Percentiles rank a stretch among this genome's conserved stretches.
Conservation (phyloP, 30 jellyfish, hydroid and myxozoan species). For the Rhopilema esculentum region DNA sequence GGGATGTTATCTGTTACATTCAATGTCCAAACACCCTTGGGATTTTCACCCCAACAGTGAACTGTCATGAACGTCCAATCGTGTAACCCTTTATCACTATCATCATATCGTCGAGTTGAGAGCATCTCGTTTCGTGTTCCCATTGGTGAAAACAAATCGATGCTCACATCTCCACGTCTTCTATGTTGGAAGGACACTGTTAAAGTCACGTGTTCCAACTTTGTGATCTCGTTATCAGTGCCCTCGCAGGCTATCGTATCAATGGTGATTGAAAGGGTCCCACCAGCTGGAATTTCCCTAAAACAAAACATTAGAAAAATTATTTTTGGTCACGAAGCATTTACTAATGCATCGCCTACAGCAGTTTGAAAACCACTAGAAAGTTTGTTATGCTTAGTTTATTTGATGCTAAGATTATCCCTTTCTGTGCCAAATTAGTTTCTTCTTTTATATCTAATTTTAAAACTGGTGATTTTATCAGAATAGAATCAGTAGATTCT, state of each 20-base stretch:
- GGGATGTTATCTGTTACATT: conserved; percentile 96
- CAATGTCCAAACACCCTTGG: conserved; percentile 99
- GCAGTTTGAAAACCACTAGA: no score
- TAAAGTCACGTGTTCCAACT: conserved; percentile 94
- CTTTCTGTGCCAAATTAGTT: no score
- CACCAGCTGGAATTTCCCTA: conserved; percentile 99
- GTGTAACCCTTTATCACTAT: conserved; percentile 97
- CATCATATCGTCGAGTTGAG: conserved; percentile 98
- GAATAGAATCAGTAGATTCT: no score
- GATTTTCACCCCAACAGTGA: conserved; percentile 99
- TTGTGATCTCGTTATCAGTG: conserved; percentile 91
- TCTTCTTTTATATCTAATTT: no score
- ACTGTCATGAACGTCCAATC: conserved; percentile 99
- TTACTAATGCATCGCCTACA: no score
- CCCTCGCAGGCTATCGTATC: conserved; percentile 99
- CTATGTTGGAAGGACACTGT: conserved; percentile 98
- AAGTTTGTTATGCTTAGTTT: no score
- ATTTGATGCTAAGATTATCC: no score
- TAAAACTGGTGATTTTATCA: no score
- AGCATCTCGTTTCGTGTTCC: conserved; percentile 99
- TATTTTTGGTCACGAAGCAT: no score
- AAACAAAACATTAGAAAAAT: not conserved
- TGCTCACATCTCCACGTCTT: conserved; percentile 99
- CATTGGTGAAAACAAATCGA: conserved; percentile 98
- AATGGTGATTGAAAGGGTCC: conserved; percentile 93